Conservation (phyloP, 2,888 invertebrate species). For the Lamproptera curius region DNA sequence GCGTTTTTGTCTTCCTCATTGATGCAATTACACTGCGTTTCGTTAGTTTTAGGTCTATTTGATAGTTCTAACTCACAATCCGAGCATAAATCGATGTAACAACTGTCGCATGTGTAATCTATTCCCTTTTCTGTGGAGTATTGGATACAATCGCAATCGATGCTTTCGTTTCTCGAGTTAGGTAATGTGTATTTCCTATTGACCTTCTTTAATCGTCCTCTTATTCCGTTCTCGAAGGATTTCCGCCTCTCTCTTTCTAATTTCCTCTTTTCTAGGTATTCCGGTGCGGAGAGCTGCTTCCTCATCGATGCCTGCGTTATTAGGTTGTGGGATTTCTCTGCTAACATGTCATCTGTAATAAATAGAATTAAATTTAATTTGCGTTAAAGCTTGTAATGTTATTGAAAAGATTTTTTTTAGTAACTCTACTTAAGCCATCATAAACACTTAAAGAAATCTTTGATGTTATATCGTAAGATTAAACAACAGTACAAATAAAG, state of each 20-base stretch:
- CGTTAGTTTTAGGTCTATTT: slow-evolving; percentile 44
- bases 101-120: slow-evolving; percentile 66
- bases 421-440: too few species aligned
- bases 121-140: slow-evolving; percentile 61
- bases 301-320: slow-evolving; percentile 80
- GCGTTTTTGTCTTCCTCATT: slow-evolving; percentile 44
- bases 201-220: slow-evolving; percentile 78
- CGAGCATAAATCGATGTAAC: slow-evolving; percentile 65
- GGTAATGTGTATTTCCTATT: slow-evolving; percentile 64
- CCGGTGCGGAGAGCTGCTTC: slow-evolving; percentile 90
- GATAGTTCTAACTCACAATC: slow-evolving; percentile 62
- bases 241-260: slow-evolving; percentile 83
- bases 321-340: slow-evolving; percentile 77
- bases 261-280: slow-evolving; percentile 92
- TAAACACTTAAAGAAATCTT: too few species aligned
- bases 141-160: slow-evolving; percentile 61
- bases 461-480: too few species aligned
- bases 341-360: slow-evolving; percentile 78
- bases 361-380: slow-evolving; percentile 7
- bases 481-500: too few species aligned
- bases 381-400: too few species aligned
- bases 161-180: slow-evolving; percentile 43
- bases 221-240: slow-evolving; percentile 78
- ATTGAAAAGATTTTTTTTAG: too few species aligned
- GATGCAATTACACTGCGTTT: slow-evolving; percentile 52